phyloP scores from a whole-genome alignment of 1,140 invertebrate genomes.

The Bombus waltoni region DNA sequence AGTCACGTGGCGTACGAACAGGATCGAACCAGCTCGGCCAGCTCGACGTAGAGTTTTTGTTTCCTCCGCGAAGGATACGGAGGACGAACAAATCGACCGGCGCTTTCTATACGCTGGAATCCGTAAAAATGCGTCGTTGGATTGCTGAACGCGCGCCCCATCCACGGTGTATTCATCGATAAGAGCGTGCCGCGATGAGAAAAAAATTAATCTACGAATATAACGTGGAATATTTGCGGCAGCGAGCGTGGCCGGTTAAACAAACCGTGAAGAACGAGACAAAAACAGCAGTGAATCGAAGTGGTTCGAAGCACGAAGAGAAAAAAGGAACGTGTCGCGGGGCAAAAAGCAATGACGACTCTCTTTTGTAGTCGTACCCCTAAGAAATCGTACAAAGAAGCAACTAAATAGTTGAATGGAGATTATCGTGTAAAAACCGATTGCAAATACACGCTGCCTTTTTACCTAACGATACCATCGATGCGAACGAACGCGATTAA shows the following conservation, averaged over 20 bases:
- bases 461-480: not conserved
- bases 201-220: conserved; percentile 22
- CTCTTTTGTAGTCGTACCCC: not conserved
- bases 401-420: not conserved
- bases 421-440: not conserved
- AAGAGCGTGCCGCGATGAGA: not conserved
- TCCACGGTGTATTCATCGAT: conserved; percentile 10
- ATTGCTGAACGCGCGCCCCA: not conserved
- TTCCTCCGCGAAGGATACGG: too few species aligned
- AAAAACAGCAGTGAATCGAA: conserved; percentile 26
- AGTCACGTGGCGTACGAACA: not conserved
- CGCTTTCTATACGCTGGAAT: not conserved
- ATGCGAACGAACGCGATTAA: not conserved
- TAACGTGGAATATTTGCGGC: conserved; percentile 35
- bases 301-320: too few species aligned
- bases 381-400: not conserved
- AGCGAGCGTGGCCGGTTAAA: conserved; percentile 30
- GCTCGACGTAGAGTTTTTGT: not conserved
- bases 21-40: not conserved
- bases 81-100: not conserved
- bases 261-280: conserved; percentile 30
- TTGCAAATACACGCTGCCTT: not conserved
- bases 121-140: not conserved
- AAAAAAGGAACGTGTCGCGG: not conserved
- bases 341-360: not conserved